phyloP scores from a whole-genome alignment of 1,140 invertebrate genomes.

The Eubasilissa regina region DNA sequence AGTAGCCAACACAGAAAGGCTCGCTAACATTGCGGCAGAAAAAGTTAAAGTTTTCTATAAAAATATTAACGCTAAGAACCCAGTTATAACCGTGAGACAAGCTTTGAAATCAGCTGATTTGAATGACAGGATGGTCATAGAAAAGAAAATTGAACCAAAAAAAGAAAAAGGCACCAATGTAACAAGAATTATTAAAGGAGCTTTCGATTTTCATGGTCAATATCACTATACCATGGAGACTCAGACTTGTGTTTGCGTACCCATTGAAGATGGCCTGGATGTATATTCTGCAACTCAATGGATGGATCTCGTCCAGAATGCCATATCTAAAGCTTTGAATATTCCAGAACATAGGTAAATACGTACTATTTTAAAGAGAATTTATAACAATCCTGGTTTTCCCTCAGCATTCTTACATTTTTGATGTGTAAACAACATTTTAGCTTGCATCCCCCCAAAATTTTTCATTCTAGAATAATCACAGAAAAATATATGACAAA shows the following conservation, averaged over 20 bases:
- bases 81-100: slow-evolving; percentile 64
- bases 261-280: slow-evolving; percentile 79
- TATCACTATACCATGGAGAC: slow-evolving; percentile 74
- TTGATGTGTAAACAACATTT: no score
- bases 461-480: no score
- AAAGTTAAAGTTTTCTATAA: slow-evolving; percentile 81
- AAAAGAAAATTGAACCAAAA: slow-evolving; percentile 62
- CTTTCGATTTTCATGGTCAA: slow-evolving; percentile 64
- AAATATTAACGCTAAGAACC: slow-evolving; percentile 61
- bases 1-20: slow-evolving; percentile 77
- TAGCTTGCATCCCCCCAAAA: no score
- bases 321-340: slow-evolving; percentile 74
- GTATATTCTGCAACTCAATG: slow-evolving; percentile 79
- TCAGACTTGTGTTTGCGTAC: slow-evolving; percentile 76
- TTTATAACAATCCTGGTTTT: no score
- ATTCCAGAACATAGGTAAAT: slow-evolving; percentile 67
- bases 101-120: slow-evolving; percentile 64
- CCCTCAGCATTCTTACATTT: no score
- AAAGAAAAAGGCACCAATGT: slow-evolving; percentile 65
- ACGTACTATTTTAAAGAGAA: background rate
- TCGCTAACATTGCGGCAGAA: slow-evolving; percentile 78
- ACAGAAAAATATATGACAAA: no score
- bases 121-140: slow-evolving; percentile 61
- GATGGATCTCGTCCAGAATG: slow-evolving; percentile 75
- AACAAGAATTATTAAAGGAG: slow-evolving; percentile 64